These are phyloP conservation scores for Apodemia hepburni DNA, from an alignment of 2,888 invertebrate species.

Conservation along the genomic window DNA sequence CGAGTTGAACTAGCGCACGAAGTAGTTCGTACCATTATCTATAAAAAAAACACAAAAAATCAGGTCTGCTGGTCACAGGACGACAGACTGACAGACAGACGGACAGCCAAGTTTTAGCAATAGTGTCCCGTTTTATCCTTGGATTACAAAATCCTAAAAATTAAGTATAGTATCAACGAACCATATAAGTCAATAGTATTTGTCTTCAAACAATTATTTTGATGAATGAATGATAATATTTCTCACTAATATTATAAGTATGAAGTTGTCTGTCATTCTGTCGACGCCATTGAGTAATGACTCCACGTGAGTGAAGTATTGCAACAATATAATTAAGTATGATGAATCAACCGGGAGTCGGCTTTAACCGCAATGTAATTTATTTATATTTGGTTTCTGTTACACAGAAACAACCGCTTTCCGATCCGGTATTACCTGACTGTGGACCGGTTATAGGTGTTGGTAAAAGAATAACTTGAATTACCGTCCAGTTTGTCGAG, in stretches of 20 bases:
- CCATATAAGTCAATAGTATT: background rate
- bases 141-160: too few relatives aligned
- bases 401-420: background rate
- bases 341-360: background rate
- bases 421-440: background rate
- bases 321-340: conserved; percentile 4
- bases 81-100: too few relatives aligned
- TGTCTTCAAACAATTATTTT: background rate
- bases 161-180: background rate
- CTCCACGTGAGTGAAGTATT: background rate
- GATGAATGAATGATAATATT: background rate
- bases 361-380: background rate
- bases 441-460: background rate
- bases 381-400: background rate
- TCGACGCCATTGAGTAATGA: conserved; percentile 4
- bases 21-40: too few relatives aligned
- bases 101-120: too few relatives aligned
- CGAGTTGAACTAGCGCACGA: too few relatives aligned
- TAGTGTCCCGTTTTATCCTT: too few relatives aligned
- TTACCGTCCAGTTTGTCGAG: too few relatives aligned
- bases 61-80: too few relatives aligned
- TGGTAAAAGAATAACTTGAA: too few relatives aligned
- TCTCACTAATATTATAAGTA: background rate
- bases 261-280: conserved; percentile 5
- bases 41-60: too few relatives aligned